phyloP scores from a whole-genome alignment of 2,113 vertebrate species.

The Alexandromys fortis region DNA sequence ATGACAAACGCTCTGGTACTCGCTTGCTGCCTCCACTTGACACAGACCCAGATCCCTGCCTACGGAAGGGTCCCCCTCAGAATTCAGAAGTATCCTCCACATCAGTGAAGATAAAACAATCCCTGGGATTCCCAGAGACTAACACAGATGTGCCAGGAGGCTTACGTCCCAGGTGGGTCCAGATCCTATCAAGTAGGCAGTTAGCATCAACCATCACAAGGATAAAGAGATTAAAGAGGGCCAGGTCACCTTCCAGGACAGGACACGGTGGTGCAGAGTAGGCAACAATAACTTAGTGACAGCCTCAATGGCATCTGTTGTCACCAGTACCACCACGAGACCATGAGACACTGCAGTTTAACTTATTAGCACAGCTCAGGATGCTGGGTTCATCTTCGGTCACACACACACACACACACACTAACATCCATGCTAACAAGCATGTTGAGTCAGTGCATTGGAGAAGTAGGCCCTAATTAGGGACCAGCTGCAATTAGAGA shows the following conservation, averaged over 20 bases:
- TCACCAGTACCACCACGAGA: neutral
- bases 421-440: neutral
- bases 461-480: neutral
- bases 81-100: neutral
- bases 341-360: neutral
- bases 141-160: neutral
- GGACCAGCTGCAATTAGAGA: neutral
- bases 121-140: neutral
- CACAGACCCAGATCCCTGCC: neutral
- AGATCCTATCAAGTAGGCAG: neutral
- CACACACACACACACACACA: neutral
- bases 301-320: neutral
- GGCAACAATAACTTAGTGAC: neutral
- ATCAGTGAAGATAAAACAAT: neutral
- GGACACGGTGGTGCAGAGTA: neutral
- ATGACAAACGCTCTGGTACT: neutral
- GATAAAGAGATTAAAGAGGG: neutral
- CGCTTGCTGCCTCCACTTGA: neutral
- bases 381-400: neutral
- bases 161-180: neutral
- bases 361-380: neutral
- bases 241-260: neutral
- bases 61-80: neutral
- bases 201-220: neutral
- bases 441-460: neutral